Percentiles rank a stretch among this genome's conserved stretches.
Evolutionary conservation across 2,888 invertebrate genomes (phyloP).

Genomic region (Cerastis leucographa): DNA sequence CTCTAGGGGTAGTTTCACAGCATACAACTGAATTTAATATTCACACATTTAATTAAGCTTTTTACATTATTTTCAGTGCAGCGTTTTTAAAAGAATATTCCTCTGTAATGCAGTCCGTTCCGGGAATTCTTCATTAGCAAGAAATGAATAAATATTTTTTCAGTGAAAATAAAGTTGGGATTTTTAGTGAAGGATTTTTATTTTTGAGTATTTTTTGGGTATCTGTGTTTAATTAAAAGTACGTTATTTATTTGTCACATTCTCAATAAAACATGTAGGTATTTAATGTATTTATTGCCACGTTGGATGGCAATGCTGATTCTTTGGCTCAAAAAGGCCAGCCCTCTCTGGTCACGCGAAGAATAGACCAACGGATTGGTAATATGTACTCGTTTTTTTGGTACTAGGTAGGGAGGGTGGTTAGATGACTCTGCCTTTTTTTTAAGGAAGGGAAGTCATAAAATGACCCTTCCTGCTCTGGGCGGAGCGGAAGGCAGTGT

Average conservation of each 20-base stretch:
- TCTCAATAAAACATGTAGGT: not conserved
- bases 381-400: too few relatives aligned
- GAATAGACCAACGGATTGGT: too few relatives aligned
- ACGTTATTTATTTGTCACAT: not conserved
- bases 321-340: too few relatives aligned
- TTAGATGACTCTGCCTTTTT: too few relatives aligned
- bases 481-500: too few relatives aligned
- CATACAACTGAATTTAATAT: slow-evolving; percentile 38
- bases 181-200: not conserved
- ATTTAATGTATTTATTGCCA: too few relatives aligned
- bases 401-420: too few relatives aligned
- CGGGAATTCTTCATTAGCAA: slow-evolving; percentile 18
- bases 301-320: too few relatives aligned
- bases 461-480: too few relatives aligned
- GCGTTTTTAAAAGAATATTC: slow-evolving; percentile 26
- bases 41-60: slow-evolving; percentile 38
- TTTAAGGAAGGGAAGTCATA: too few relatives aligned
- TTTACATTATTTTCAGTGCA: slow-evolving; percentile 31
- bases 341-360: too few relatives aligned
- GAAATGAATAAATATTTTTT: slow-evolving; percentile 21
- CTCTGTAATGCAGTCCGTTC: not conserved
- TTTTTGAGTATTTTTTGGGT: too few relatives aligned
- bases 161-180: not conserved
- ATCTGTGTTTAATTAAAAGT: slow-evolving; percentile 5
- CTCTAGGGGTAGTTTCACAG: slow-evolving; percentile 12